phyloP scores from a whole-genome alignment of 2,797 vertebrate genomes.

The Darevskia nairensis region DNA sequence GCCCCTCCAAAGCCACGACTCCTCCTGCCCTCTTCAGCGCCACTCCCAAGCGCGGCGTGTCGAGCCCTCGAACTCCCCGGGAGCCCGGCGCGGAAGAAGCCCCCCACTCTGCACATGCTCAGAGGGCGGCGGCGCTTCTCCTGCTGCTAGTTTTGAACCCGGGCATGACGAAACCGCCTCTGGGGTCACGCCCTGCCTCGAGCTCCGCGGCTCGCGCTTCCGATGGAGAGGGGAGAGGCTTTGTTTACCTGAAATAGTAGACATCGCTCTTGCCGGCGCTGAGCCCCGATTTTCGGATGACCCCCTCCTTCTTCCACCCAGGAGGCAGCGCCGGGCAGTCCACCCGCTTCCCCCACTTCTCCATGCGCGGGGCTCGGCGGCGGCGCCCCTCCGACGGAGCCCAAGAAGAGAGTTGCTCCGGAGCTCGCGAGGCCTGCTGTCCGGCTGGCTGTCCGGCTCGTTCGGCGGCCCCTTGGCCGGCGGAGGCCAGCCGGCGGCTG shows the following conservation, averaged over 20 bases:
- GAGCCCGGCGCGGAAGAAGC: too few species aligned
- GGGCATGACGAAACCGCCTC: background rate
- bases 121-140: too few species aligned
- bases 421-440: conserved; percentile 51
- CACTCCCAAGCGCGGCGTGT: background rate
- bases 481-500: background rate
- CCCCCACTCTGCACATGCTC: too few species aligned
- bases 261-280: conserved; percentile 92
- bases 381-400: too few species aligned
- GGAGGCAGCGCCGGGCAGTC: too few species aligned
- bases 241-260: conserved; percentile 87
- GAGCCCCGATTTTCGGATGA: conserved; percentile 96
- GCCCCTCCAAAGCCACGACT: too few species aligned
- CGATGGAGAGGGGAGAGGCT: too few species aligned
- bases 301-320: conserved; percentile 99
- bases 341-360: too few species aligned
- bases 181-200: conserved; percentile 7
- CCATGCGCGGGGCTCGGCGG: too few species aligned
- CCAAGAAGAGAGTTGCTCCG: too few species aligned
- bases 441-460: conserved; percentile 47
- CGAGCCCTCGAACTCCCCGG: background rate
- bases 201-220: too few species aligned
- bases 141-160: background rate
- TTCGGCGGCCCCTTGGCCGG: conserved; percentile 20
- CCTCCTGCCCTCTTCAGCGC: background rate